Conservation (phyloP, 2,888 invertebrate species). For the Clusia tigrina region DNA sequence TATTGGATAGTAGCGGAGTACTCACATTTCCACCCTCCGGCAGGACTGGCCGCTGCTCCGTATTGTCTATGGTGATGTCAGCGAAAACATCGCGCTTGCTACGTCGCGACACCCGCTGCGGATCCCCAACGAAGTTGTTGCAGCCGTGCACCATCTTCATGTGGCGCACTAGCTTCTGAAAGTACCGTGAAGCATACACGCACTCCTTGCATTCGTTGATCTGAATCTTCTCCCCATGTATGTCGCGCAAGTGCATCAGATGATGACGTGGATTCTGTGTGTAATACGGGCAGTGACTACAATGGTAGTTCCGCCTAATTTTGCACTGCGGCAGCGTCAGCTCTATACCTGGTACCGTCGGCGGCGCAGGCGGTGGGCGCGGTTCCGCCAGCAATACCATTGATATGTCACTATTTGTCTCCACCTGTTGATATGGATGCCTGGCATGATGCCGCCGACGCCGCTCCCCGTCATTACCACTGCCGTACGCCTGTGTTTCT, state of each 20-base stretch:
- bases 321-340: constrained; percentile 76
- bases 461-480: not conserved
- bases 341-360: constrained; percentile 65
- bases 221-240: constrained; percentile 81
- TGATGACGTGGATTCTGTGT: constrained; percentile 85
- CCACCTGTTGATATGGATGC: constrained; percentile 43
- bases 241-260: constrained; percentile 81
- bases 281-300: constrained; percentile 79
- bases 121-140: constrained; percentile 63
- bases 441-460: too few species aligned
- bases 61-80: constrained; percentile 29
- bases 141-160: constrained; percentile 79
- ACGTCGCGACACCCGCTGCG: constrained; percentile 61
- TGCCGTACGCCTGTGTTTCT: too few species aligned
- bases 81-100: too few species aligned
- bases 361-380: constrained; percentile 40
- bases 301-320: constrained; percentile 84
- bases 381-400: constrained; percentile 32
- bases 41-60: constrained; percentile 61
- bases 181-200: constrained; percentile 87
- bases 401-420: constrained; percentile 33
- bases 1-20: constrained; percentile 46
- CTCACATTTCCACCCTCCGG: constrained; percentile 55
- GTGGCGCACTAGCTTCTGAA: constrained; percentile 84
- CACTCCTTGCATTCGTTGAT: constrained; percentile 87